Evolutionary conservation across 2,113 vertebrate species (phyloP), one percentile per base, ranked within the genome.

Genomic region (Nibea coibor): DNA sequence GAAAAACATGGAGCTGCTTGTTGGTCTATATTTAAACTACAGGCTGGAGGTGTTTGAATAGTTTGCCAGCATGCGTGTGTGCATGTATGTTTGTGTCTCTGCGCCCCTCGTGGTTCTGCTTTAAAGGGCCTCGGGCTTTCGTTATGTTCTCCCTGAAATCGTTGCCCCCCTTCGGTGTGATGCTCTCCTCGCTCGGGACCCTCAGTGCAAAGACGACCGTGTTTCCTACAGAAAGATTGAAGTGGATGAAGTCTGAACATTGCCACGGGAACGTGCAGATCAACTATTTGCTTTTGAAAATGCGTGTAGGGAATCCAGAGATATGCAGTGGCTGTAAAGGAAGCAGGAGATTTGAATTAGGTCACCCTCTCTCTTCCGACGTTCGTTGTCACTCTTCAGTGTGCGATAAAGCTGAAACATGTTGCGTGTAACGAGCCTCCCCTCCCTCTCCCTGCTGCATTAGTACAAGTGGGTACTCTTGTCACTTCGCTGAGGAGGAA

Each of bases 21-120:
- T 70, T 81, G 66, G 66, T 72, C 65, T 86, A 88, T 82, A 78
- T 86, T 78, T 81, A 87, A 53, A 84, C 51, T 17, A 14, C 56
- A 42, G 10, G 48, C 28, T 72, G 58, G 50, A 48, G 68, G 68
- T 64, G 65, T 88, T 62, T 42, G 43, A 47, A 14, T 57, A 68
- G 54, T 68, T 58, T 72, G 39, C 42, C 11, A 70, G 57, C 11
- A 31, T 56, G 73, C 66, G 47, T 45, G 56, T 68, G 48, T 72
- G 43, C 20, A 9, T 64, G 57, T 19, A 0, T 61, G 28, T 67
- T 54, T 68, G 74, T 54, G 53, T 39, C 57, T 31, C n/a, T 57
- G 17, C 69, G 43, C 54, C 15, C 28, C 48, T 80, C 17, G 4
- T 35, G 51, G 73, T 72, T 81, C 54, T 5, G 14, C 63, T 78